These are phyloP conservation scores for Drosophila tripunctata DNA, from an alignment of 2,888 invertebrate genomes.

Conservation along the genomic window DNA sequence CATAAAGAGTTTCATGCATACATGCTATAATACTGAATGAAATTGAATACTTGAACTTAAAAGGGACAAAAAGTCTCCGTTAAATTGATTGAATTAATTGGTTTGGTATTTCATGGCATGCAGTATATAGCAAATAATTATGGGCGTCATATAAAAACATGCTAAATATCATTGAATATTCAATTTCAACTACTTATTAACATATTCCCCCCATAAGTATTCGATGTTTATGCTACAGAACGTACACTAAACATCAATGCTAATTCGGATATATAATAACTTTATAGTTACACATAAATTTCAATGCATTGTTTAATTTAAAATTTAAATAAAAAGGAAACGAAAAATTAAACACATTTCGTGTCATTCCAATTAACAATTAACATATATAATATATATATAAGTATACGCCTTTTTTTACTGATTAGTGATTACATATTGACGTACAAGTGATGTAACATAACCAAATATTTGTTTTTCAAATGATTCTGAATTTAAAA, in stretches of 20 bases:
- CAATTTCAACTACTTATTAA: slow-evolving; percentile 74
- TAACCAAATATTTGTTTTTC: slow-evolving; percentile 40
- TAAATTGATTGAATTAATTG: neutral
- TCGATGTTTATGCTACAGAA: slow-evolving; percentile 45
- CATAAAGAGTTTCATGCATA: neutral
- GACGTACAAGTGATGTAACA: slow-evolving; percentile 52
- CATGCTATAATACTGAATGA: neutral
- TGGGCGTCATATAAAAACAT: slow-evolving; percentile 14
- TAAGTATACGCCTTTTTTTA: slow-evolving; percentile 31
- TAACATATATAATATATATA: slow-evolving; percentile 42
- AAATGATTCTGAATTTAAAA: slow-evolving; percentile 59
- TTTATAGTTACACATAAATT: slow-evolving; percentile 55
- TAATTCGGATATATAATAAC: slow-evolving; percentile 28
- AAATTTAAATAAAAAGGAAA: slow-evolving; percentile 38
- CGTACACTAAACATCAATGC: slow-evolving; percentile 39
- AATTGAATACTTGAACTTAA: neutral
- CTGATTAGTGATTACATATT: slow-evolving; percentile 53
- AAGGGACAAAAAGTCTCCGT: neutral
- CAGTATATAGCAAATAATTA: neutral
- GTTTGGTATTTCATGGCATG: neutral
- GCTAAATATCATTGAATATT: slow-evolving; percentile 79
- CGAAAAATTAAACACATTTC: slow-evolving; percentile 36
- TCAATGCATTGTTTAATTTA: slow-evolving; percentile 50
- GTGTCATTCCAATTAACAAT: slow-evolving; percentile 62
- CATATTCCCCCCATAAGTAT: slow-evolving; percentile 67